Percentiles rank a stretch among this genome's conserved stretches.
These are phyloP conservation scores for Miniopterus natalensis DNA, from an alignment of 2,113 vertebrate species.

Conservation along the genomic window DNA sequence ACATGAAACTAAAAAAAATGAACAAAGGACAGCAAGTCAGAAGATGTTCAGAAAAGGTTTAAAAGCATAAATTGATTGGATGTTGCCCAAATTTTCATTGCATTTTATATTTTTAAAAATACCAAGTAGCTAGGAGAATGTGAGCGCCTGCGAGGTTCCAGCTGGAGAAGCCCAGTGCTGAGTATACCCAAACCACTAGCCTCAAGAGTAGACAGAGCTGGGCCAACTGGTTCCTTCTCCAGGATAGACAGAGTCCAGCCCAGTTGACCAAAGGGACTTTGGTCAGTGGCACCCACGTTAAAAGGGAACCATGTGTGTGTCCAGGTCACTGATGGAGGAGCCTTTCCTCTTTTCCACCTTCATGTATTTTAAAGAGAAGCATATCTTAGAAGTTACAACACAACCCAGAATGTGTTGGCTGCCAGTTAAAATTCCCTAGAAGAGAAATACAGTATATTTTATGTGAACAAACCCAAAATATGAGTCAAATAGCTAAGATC, in stretches of 20 bases:
- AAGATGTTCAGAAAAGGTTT: neutral
- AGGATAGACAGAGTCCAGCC: neutral
- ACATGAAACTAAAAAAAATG: neutral
- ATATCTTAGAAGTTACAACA: constrained; percentile 41
- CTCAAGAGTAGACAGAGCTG: neutral
- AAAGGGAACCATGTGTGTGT: neutral
- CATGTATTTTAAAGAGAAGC: constrained; percentile 7
- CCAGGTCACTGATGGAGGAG: neutral
- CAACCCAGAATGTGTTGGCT: neutral
- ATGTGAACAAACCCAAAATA: constrained; percentile 58
- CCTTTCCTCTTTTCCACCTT: neutral
- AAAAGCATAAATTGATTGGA: neutral
- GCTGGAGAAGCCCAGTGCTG: neutral
- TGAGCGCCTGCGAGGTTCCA: neutral
- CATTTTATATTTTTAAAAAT: neutral
- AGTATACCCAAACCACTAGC: neutral
- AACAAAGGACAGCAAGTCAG: neutral
- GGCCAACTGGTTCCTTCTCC: neutral
- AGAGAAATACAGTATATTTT: constrained; percentile 64
- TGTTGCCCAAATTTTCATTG: neutral
- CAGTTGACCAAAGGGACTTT: neutral
- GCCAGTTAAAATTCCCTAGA: constrained; percentile 54
- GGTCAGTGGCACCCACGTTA: rapidly evolving
- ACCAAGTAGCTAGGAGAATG: neutral
- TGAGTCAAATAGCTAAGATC: neutral